Evolutionary conservation across 2,888 invertebrate species (phyloP).

Genomic region (Cheilosia impressa): DNA sequence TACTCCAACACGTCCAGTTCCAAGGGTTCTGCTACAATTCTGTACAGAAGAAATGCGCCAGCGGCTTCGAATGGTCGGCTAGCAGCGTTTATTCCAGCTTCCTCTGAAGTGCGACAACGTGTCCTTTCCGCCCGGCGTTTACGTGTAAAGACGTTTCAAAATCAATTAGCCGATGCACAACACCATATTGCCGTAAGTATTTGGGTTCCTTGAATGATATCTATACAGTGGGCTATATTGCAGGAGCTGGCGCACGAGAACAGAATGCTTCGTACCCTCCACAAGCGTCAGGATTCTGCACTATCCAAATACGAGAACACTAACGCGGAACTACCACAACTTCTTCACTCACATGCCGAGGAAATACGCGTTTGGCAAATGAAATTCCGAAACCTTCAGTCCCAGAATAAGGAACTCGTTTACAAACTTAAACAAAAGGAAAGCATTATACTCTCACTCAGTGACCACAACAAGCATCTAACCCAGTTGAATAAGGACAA

Average conservation of each 20-base stretch:
- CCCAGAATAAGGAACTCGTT: conserved; percentile 86
- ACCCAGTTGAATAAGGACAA: conserved; percentile 89
- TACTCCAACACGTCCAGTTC: conserved; percentile 82
- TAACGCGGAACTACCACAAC: conserved; percentile 90
- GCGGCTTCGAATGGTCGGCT: conserved; percentile 75
- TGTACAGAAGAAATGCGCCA: conserved; percentile 79
- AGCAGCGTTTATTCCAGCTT: conserved; percentile 79
- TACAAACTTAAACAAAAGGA: conserved; percentile 89
- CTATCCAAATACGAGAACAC: conserved; percentile 90
- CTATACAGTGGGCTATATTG: conserved; percentile 69
- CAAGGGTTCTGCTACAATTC: conserved; percentile 80
- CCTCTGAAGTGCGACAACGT: conserved; percentile 85
- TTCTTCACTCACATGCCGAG: conserved; percentile 90
- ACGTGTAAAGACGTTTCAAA: conserved; percentile 90
- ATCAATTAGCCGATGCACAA: conserved; percentile 91
- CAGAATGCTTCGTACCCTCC: conserved; percentile 89
- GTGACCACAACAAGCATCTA: conserved; percentile 89
- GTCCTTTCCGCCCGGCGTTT: conserved; percentile 91
- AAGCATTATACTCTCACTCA: conserved; percentile 86
- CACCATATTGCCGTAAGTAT: conserved; percentile 89
- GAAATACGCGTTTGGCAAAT: conserved; percentile 89
- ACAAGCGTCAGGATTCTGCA: conserved; percentile 92
- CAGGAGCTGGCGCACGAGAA: conserved; percentile 90
- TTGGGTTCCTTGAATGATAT: not conserved
- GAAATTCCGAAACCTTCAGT: conserved; percentile 88